phyloP scores from a whole-genome alignment of 2,113 vertebrate genomes.

The Bujurquina vittata region DNA sequence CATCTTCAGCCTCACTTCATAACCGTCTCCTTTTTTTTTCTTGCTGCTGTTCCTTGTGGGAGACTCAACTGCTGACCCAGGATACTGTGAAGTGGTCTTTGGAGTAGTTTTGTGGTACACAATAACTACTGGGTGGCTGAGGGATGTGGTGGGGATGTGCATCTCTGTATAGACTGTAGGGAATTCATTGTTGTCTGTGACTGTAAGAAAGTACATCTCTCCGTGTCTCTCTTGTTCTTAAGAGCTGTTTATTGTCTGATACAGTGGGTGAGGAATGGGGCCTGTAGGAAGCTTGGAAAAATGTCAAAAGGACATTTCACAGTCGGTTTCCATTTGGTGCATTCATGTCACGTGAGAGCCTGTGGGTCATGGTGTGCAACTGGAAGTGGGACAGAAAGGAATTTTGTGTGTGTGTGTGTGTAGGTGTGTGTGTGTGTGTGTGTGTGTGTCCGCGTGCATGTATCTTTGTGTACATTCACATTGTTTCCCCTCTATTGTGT shows the following conservation, averaged over 20 bases:
- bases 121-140: slow-evolving; percentile 37
- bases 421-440: too few species aligned
- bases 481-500: slow-evolving; percentile 39
- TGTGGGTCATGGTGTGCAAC: slow-evolving; percentile 25
- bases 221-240: slow-evolving; percentile 23
- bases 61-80: slow-evolving; percentile 44
- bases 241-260: slow-evolving; percentile 62
- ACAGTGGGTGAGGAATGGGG: slow-evolving; percentile 63
- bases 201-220: slow-evolving; percentile 20
- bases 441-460: background rate
- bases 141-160: background rate
- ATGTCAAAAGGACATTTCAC: slow-evolving; percentile 39
- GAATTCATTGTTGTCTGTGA: slow-evolving; percentile 54
- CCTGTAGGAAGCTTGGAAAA: slow-evolving; percentile 52
- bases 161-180: slow-evolving; percentile 10
- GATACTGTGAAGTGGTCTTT: slow-evolving; percentile 40
- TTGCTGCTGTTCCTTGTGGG: slow-evolving; percentile 28
- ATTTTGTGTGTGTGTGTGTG: background rate
- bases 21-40: slow-evolving; percentile 42
- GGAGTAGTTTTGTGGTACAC: slow-evolving; percentile 51
- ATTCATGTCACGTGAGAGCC: slow-evolving; percentile 53
- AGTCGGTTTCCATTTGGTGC: slow-evolving; percentile 39
- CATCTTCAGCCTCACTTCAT: slow-evolving; percentile 40
- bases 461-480: slow-evolving; percentile 24
- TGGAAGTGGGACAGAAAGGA: slow-evolving; percentile 68